These are phyloP conservation scores for Philhelius pedissequus DNA, from an alignment of 2,888 invertebrate species.

Conservation along the genomic window DNA sequence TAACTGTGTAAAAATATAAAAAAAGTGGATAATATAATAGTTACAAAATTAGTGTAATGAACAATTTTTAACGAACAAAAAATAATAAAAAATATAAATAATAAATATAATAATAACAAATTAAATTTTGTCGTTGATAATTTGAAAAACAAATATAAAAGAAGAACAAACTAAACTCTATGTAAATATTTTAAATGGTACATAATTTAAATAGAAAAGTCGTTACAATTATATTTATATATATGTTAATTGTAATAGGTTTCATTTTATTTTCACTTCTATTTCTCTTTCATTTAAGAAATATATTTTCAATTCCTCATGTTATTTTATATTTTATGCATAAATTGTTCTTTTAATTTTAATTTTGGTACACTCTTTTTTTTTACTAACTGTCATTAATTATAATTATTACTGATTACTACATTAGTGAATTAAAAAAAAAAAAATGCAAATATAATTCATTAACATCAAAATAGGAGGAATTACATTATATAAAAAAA, in stretches of 20 bases:
- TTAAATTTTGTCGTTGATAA: slow-evolving; percentile 39
- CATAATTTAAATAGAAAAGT: slow-evolving; percentile 35
- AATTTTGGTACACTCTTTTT: slow-evolving; percentile 28
- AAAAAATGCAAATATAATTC: slow-evolving; percentile 9
- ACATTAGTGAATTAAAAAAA: slow-evolving; percentile 32
- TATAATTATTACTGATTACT: slow-evolving; percentile 38
- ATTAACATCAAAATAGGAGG: slow-evolving; percentile 27
- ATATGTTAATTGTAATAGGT: slow-evolving; percentile 39
- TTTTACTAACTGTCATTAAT: slow-evolving; percentile 33
- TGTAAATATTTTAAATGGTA: slow-evolving; percentile 64
- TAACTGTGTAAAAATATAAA: slow-evolving; percentile 46
- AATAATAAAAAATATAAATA: background rate
- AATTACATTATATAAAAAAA: slow-evolving; percentile 31
- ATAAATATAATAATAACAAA: slow-evolving; percentile 42
- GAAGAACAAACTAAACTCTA: slow-evolving; percentile 36
- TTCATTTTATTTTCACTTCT: slow-evolving; percentile 40
- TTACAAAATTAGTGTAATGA: slow-evolving; percentile 62
- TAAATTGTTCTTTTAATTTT: slow-evolving; percentile 39
- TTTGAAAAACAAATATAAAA: slow-evolving; percentile 19
- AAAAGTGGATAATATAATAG: slow-evolving; percentile 35
- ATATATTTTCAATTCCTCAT: slow-evolving; percentile 36
- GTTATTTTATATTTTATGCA: slow-evolving; percentile 50
- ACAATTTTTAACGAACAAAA: slow-evolving; percentile 40
- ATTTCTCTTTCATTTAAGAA: slow-evolving; percentile 27
- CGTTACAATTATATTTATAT: slow-evolving; percentile 39